Base-by-base conservation (phyloP, 2,797 vertebrate species). In the Tenualosa ilisha region DNA sequence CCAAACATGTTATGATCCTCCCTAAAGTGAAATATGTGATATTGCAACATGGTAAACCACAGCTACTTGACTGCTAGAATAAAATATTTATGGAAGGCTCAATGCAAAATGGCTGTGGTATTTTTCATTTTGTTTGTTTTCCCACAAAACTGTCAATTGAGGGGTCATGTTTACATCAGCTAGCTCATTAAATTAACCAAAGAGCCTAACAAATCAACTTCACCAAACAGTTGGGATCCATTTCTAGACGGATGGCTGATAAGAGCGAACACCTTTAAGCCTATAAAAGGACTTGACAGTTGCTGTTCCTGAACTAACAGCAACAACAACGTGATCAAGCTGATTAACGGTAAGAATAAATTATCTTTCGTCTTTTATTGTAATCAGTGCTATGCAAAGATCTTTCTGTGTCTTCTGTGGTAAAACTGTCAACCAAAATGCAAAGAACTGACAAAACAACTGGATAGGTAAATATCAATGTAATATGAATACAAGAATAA, bases 1-100 rank as follows among this genome's bases (percentile, higher is more conserved):
- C 72, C 72, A 79, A 46, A 8, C 37, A 46, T 79, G 68, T 43
- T 75, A 31, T 72, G 68, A 5, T 40, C 3, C 11, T 75, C 31
- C 4, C 2, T 4, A 22, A 79, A n/a, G 40, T 37, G 20, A 79
- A 79, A 79, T 22, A 79, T 79, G 26, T 17, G 13, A 37, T 26
- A 79, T 79, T 79, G 72, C 72, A 46, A n/a, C 17, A 79, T 46
- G 15, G 37, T 46, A 37, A 79, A 79, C 72, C 72, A 79, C 72
- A 79, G 37, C n/a, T 24, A 63, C 59, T 63, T 20, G 72, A 79
- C 37, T 46, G 40, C 13, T n/a, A 24, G 17, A 40, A 6, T 43
- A n/a, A 22, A 22, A 20, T 46, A 79, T 79, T 79, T 46, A 79
- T 17, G 40, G 13, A 20, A 79, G 72, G 37, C 8, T 7, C 7